phyloP scores from a whole-genome alignment of 2,113 vertebrate species.

The Toxotes jaculatrix region DNA sequence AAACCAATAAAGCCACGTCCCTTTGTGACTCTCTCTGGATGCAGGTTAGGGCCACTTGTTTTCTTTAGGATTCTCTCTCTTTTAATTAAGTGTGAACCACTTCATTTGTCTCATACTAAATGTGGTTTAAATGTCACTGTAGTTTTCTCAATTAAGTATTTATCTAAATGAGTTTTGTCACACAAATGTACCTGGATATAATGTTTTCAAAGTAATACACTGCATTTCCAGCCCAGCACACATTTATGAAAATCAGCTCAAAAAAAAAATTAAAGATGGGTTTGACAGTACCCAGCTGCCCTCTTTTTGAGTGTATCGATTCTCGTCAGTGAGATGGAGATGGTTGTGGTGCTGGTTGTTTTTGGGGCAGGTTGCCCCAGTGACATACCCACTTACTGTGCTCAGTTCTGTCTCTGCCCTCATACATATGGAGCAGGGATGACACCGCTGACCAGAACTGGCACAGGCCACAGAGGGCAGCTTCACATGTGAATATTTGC shows the following conservation, averaged over 20 bases:
- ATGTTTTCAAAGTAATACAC: background rate
- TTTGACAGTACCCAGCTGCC: conserved; percentile 16
- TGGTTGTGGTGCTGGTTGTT: conserved; percentile 11
- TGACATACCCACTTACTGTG: too few relatives aligned
- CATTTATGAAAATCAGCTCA: background rate
- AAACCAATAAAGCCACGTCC: conserved; percentile 61
- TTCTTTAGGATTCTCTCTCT: conserved; percentile 54
- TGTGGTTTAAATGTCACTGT: conserved; percentile 25
- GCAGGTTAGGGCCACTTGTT: conserved; percentile 56
- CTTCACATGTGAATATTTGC: background rate
- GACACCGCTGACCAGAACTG: conserved; percentile 18
- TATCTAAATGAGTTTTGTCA: conserved; percentile 8
- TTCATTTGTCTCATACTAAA: conserved; percentile 20
- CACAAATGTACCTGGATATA: background rate
- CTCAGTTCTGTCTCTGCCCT: conserved; percentile 14
- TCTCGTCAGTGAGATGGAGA: conserved; percentile 12
- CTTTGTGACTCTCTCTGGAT: conserved; percentile 58
- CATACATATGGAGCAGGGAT: conserved; percentile 46
- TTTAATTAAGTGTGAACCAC: conserved; percentile 64
- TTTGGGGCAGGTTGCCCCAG: background rate
- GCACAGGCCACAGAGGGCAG: conserved; percentile 43
- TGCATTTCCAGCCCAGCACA: background rate
- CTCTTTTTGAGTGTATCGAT: conserved; percentile 13
- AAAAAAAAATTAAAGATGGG: background rate
- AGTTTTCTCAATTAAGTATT: conserved; percentile 16